A percentile compares a stretch with the other conserved stretches of the same genome.
Conservation (phyloP, 2,797 vertebrate genomes). For the Steatocranus sp. region DNA sequence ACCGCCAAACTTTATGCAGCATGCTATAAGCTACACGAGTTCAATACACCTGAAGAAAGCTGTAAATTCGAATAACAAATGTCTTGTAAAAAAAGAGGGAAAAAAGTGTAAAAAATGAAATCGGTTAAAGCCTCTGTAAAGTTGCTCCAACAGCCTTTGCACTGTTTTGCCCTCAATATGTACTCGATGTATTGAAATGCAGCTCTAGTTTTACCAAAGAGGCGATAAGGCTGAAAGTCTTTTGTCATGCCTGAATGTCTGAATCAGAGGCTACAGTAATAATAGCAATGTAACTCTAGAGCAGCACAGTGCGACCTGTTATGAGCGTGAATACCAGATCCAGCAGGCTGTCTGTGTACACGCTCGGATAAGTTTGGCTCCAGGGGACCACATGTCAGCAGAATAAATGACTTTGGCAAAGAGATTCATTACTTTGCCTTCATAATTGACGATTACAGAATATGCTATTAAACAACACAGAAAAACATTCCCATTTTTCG, state of each 20-base stretch:
- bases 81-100: not conserved
- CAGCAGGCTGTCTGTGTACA: conserved; percentile 43
- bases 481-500: conserved; percentile 27
- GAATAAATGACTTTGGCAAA: conserved; percentile 63
- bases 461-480: conserved; percentile 40
- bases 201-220: conserved; percentile 30
- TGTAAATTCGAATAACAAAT: not conserved
- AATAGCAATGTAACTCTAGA: conserved; percentile 52
- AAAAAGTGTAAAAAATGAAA: not conserved
- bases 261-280: conserved; percentile 49
- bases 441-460: conserved; percentile 56
- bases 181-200: conserved; percentile 13
- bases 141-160: not conserved
- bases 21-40: not conserved
- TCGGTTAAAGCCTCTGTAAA: conserved; percentile 8
- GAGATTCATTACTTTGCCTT: conserved; percentile 56
- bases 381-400: conserved; percentile 58
- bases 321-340: conserved; percentile 27
- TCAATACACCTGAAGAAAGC: not conserved
- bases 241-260: conserved; percentile 49
- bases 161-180: not conserved
- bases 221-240: conserved; percentile 17
- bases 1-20: not conserved
- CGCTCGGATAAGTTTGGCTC: conserved; percentile 51
- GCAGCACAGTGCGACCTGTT: conserved; percentile 41